Evolutionary conservation across 2,888 invertebrate species (phyloP).

Genomic region (Seira musarum): DNA sequence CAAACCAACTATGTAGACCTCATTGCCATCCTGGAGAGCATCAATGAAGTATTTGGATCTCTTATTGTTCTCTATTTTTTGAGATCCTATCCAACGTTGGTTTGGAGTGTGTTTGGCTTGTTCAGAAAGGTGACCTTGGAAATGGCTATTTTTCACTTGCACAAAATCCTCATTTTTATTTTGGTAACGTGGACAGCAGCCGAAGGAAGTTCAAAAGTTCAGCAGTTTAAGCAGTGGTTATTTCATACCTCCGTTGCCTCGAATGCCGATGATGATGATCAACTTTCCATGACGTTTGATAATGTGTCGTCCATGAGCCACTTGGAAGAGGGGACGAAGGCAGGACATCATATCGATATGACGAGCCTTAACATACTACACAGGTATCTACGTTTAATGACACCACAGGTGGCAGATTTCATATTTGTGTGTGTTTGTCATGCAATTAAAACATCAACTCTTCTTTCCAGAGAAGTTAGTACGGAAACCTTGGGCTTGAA

Average conservation of each 20-base stretch:
- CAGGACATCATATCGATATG: neutral
- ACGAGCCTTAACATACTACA: constrained; percentile 13
- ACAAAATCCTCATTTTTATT: constrained; percentile 22
- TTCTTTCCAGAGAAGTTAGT: too few species aligned
- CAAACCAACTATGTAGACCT: constrained; percentile 36
- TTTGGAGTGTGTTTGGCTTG: constrained; percentile 22
- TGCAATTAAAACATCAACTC: too few species aligned
- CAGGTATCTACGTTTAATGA: too few species aligned
- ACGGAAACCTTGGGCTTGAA: constrained; percentile 18
- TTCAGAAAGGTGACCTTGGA: neutral
- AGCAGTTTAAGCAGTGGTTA: constrained; percentile 23
- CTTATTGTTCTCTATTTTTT: constrained; percentile 21
- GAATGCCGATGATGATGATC: neutral
- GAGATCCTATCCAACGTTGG: constrained; percentile 16
- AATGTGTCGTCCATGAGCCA: neutral
- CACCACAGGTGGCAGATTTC: too few species aligned
- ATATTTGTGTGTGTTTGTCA: too few species aligned
- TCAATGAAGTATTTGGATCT: constrained; percentile 31
- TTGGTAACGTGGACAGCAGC: constrained; percentile 15
- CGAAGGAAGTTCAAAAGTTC: constrained; percentile 24
- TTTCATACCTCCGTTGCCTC: constrained; percentile 21
- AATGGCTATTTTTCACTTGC: neutral
- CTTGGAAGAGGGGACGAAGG: neutral
- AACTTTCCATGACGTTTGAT: too few species aligned
- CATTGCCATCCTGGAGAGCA: constrained; percentile 15